Evolutionary conservation across 2,113 vertebrate species (phyloP), one percentile per base, ranked within the genome.

Genomic region (Lepidothrix coronata): DNA sequence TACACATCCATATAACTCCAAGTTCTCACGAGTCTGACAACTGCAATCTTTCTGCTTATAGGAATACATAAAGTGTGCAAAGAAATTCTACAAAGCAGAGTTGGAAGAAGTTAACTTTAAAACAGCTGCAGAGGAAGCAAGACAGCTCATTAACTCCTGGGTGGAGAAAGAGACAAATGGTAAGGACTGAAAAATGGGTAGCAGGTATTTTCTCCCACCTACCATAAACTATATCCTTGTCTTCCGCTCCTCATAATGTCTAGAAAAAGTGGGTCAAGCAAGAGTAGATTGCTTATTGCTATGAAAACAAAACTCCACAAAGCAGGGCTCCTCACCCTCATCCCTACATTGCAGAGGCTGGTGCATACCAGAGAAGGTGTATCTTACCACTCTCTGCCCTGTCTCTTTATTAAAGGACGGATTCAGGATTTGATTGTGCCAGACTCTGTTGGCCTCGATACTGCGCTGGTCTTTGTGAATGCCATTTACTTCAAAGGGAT

Each of bases 341-440:
- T 11, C 6, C 35, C 33, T 13, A 44, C n/a, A 48, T 31, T 2
- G 2, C 46, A 75, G 52, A 24, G 27, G 58, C 24, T 19, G 49
- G 12, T 46, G 39, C 23, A 33, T 20, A 61, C 22, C 12, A 66
- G 25, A 58, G 33, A 48, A 83, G 33, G 16, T 33, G 8, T 49
- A 31, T 31, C 55, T 65, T 25, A 80, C 5, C 6, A 23, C 12
- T 85, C 54, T 81, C n/a, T 87, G 33, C 27, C 10, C 33, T 89
- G 46, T 55, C 79, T 86, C 58, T 54, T 61, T 23, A 31, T 85
- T 55, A 58, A 87, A 99, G 99, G 97, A 93, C 98, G 98, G 91
- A 99, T 99, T 55, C 98, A 97, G 94, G 97, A 99, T 25, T 81
- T 99, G 37, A 93, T 99, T 57, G 97, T 72, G 43, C 14, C 95